Conservation (phyloP, 2,797 vertebrate species). For the Allobates femoralis region DNA sequence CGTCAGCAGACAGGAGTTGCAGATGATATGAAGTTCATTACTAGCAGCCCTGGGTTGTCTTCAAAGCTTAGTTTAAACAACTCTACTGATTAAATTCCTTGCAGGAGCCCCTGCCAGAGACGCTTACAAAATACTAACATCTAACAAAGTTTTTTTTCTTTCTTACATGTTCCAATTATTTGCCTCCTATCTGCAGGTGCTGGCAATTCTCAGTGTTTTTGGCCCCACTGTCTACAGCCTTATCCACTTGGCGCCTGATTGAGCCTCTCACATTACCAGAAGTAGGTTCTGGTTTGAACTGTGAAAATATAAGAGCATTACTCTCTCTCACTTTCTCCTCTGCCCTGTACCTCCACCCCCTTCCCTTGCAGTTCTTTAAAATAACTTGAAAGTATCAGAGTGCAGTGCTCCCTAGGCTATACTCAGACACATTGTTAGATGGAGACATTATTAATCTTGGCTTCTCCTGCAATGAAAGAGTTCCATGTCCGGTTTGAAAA, state of each 20-base stretch:
- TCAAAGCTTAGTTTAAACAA: slow-evolving; percentile 79
- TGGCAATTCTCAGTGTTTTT: slow-evolving; percentile 77
- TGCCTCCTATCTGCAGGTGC: slow-evolving; percentile 82
- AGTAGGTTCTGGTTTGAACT: slow-evolving; percentile 75
- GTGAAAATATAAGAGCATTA: slow-evolving; percentile 73
- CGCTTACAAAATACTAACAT: slow-evolving; percentile 78
- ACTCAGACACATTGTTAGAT: slow-evolving; percentile 59
- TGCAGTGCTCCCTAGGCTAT: slow-evolving; percentile 31
- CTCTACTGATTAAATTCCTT: slow-evolving; percentile 85
- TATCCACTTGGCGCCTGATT: slow-evolving; percentile 83
- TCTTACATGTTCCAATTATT: slow-evolving; percentile 80
- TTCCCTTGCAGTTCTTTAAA: slow-evolving; percentile 66
- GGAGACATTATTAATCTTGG: slow-evolving; percentile 60
- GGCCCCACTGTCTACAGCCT: slow-evolving; percentile 81
- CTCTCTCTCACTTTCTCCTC: slow-evolving; percentile 64
- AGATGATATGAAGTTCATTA: slow-evolving; percentile 80
- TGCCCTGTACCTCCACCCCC: slow-evolving; percentile 46
- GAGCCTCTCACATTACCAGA: slow-evolving; percentile 76
- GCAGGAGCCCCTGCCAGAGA: slow-evolving; percentile 78
- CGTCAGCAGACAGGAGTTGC: slow-evolving; percentile 81
- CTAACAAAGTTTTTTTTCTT: slow-evolving; percentile 70
- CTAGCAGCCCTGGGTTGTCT: slow-evolving; percentile 73
- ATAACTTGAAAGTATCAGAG: slow-evolving; percentile 69
- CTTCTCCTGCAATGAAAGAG: slow-evolving; percentile 42
- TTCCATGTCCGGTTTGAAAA: slow-evolving; percentile 47